phyloP scores from a whole-genome alignment of 2,113 vertebrate genomes.

The Sebastes schlegelii region DNA sequence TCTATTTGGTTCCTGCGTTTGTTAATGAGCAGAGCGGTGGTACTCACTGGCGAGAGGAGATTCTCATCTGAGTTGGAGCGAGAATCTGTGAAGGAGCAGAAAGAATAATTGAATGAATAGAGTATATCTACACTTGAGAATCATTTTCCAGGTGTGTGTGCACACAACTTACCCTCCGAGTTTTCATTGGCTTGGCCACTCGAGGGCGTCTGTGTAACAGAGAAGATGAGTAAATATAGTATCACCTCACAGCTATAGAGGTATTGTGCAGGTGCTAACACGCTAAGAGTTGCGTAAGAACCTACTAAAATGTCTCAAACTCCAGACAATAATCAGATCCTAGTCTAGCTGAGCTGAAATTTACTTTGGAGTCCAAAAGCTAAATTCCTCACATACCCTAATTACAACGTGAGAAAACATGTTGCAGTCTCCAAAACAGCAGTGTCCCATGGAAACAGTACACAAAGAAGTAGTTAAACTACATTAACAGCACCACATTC shows the following conservation, averaged over 20 bases:
- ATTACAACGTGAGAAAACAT: constrained; percentile 10
- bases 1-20: too few relatives aligned
- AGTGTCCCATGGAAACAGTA: not conserved
- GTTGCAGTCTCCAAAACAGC: not conserved
- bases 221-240: constrained; percentile 1
- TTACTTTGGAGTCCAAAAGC: not conserved
- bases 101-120: not conserved
- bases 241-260: not conserved
- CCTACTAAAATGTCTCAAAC: not conserved
- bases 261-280: constrained; percentile 34
- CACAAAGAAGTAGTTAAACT: not conserved
- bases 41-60: constrained; percentile 74
- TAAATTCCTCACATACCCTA: constrained; percentile 2
- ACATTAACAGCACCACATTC: not conserved
- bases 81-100: constrained; percentile 67
- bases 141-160: not conserved
- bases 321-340: not conserved
- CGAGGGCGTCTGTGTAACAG: constrained; percentile 71
- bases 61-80: constrained; percentile 83
- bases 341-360: not conserved
- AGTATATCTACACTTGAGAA: not conserved
- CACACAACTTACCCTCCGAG: constrained; percentile 70
- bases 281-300: constrained; percentile 17
- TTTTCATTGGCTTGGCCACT: constrained; percentile 66
- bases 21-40: not conserved